Conservation (phyloP, 2,888 invertebrate genomes). For the Noctua pronuba region DNA sequence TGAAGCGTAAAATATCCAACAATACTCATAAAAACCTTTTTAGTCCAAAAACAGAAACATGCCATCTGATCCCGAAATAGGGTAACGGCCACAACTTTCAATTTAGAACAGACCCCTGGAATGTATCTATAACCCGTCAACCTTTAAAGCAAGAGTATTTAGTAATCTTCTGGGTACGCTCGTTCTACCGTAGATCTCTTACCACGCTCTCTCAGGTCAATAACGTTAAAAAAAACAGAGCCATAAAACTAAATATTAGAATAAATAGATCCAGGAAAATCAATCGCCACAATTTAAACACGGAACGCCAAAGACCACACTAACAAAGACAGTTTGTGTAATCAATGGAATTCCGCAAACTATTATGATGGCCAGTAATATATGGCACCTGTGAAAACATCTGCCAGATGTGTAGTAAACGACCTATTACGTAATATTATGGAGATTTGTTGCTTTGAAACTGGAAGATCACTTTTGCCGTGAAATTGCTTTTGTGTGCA, state of each 20-base stretch:
- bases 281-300: slow-evolving; percentile 32
- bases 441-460: slow-evolving; percentile 49
- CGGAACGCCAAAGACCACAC: slow-evolving; percentile 42
- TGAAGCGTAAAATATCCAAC: slow-evolving; percentile 15
- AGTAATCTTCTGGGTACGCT: not conserved
- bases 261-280: not conserved
- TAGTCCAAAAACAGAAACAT: slow-evolving; percentile 26
- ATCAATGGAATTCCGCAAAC: slow-evolving; percentile 64
- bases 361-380: slow-evolving; percentile 67
- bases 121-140: not conserved
- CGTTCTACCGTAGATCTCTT: not conserved
- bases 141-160: not conserved
- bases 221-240: not conserved
- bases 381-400: slow-evolving; percentile 73
- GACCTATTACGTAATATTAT: slow-evolving; percentile 60
- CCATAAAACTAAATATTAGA: not conserved
- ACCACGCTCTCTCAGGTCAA: not conserved
- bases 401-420: slow-evolving; percentile 57
- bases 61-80: slow-evolving; percentile 24
- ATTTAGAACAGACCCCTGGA: slow-evolving; percentile 24
- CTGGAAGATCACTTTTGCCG: slow-evolving; percentile 57
- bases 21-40: slow-evolving; percentile 40
- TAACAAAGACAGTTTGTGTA: slow-evolving; percentile 68
- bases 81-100: not conserved
- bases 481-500: slow-evolving; percentile 45